These are phyloP conservation scores for Aplysia californica DNA, from an alignment of 1,140 invertebrate species.

Conservation along the genomic window DNA sequence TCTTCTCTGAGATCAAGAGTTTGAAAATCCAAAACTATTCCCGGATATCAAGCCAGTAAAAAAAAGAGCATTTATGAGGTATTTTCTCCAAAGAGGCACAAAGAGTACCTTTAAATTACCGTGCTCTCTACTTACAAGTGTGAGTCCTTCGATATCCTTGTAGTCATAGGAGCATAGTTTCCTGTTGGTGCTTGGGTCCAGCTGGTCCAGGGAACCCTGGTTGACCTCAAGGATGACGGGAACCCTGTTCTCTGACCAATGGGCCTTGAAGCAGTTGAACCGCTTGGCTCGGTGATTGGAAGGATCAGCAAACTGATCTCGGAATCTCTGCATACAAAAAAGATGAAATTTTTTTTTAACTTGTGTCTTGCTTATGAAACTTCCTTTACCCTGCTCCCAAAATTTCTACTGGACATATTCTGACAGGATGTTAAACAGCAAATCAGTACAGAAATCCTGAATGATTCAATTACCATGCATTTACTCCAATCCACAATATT, in stretches of 20 bases:
- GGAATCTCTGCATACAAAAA: slow-evolving; percentile 61
- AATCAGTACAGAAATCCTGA: too few species aligned
- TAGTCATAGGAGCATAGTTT: slow-evolving; percentile 82
- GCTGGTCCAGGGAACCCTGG: slow-evolving; percentile 88
- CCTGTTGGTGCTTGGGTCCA: slow-evolving; percentile 85
- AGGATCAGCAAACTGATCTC: slow-evolving; percentile 63
- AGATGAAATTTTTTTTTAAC: background rate
- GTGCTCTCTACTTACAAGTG: slow-evolving; percentile 72
- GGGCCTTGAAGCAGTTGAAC: slow-evolving; percentile 92
- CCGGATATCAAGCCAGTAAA: too few species aligned
- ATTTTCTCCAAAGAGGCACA: too few species aligned
- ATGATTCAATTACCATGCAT: too few species aligned
- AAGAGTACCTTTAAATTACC: too few species aligned
- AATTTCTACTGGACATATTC: too few species aligned
- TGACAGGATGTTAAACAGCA: too few species aligned
- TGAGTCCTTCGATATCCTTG: slow-evolving; percentile 89
- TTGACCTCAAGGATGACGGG: slow-evolving; percentile 91
- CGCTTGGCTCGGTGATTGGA: slow-evolving; percentile 72
- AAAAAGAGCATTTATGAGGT: too few species aligned
- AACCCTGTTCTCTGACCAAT: slow-evolving; percentile 92
- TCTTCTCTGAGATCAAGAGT: too few species aligned
- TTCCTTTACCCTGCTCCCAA: too few species aligned
- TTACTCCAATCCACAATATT: too few species aligned
- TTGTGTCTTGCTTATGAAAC: background rate
- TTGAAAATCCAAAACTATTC: too few species aligned